Evolutionary conservation across 2,888 invertebrate species (phyloP).

Genomic region (Aleiodes leptofemur): DNA sequence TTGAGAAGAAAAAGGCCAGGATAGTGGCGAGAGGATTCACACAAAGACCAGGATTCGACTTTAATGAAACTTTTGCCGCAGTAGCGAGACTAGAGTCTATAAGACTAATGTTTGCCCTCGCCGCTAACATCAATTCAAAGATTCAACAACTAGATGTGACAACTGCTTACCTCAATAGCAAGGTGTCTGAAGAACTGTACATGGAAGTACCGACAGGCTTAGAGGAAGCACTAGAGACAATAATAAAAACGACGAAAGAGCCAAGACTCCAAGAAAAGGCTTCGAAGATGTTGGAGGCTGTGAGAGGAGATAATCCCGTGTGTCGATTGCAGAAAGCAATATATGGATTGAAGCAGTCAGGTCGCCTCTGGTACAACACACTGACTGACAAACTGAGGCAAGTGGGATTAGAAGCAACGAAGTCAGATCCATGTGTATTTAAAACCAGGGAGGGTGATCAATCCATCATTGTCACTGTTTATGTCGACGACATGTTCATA

Average conservation of each 20-base stretch:
- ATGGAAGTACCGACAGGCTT: slow-evolving; percentile 49
- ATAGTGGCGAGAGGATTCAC: slow-evolving; percentile 41
- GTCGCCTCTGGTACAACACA: not conserved
- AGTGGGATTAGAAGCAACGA: not conserved
- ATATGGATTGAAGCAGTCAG: not conserved
- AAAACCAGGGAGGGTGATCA: not conserved
- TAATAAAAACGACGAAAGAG: not conserved
- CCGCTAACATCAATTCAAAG: slow-evolving; percentile 43
- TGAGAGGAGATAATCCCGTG: not conserved
- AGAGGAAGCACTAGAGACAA: not conserved
- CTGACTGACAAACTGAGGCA: not conserved
- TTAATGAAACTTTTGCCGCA: slow-evolving; percentile 49
- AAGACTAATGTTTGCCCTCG: slow-evolving; percentile 48
- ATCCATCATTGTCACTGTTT: not conserved
- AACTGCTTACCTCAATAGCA: slow-evolving; percentile 55
- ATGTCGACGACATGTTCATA: slow-evolving; percentile 51
- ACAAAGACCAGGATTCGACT: slow-evolving; percentile 46
- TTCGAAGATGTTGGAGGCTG: not conserved
- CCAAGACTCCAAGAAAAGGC: not conserved
- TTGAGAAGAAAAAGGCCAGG: not conserved
- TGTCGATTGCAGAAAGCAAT: not conserved
- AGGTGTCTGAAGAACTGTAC: slow-evolving; percentile 43
- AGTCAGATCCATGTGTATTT: not conserved
- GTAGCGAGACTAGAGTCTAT: slow-evolving; percentile 50
- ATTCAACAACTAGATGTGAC: slow-evolving; percentile 53